A percentile compares a stretch with the other conserved stretches of the same genome.
Evolutionary conservation across 1,140 invertebrate species (phyloP).

Genomic region (Paraescarpia echinospica): DNA sequence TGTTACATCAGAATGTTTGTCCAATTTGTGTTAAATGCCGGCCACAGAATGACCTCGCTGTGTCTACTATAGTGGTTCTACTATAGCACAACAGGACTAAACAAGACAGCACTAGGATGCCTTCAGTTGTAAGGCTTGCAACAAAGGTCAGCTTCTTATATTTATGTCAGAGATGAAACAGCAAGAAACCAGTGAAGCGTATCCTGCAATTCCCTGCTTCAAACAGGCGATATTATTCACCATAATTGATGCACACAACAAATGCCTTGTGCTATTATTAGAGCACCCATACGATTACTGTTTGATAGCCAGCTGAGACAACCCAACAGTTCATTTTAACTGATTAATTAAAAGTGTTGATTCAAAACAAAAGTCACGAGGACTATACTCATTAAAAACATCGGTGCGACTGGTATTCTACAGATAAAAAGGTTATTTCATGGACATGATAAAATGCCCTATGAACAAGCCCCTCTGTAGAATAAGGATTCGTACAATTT

Average conservation of each 20-base stretch:
- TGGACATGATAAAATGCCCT: no score
- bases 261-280: neutral
- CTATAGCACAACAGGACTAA: neutral
- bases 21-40: neutral
- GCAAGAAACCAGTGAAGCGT: neutral
- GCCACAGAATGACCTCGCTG: neutral
- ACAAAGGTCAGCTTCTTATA: neutral
- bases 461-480: no score
- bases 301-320: neutral
- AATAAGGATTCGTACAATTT: no score
- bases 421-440: neutral
- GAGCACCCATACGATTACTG: neutral
- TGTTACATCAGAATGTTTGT: neutral
- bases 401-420: neutral
- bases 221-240: neutral
- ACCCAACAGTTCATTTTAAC: neutral
- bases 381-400: neutral
- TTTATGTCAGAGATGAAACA: neutral
- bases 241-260: neutral
- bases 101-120: neutral
- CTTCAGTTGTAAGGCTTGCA: neutral
- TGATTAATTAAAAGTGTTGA: neutral
- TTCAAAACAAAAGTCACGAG: neutral
- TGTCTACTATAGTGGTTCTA: neutral
- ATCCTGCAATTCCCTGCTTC: neutral